Percentiles rank a stretch among this genome's conserved stretches.
These are phyloP conservation scores for Paraescarpia echinospica DNA, from an alignment of 1,140 invertebrate genomes.

Conservation along the genomic window DNA sequence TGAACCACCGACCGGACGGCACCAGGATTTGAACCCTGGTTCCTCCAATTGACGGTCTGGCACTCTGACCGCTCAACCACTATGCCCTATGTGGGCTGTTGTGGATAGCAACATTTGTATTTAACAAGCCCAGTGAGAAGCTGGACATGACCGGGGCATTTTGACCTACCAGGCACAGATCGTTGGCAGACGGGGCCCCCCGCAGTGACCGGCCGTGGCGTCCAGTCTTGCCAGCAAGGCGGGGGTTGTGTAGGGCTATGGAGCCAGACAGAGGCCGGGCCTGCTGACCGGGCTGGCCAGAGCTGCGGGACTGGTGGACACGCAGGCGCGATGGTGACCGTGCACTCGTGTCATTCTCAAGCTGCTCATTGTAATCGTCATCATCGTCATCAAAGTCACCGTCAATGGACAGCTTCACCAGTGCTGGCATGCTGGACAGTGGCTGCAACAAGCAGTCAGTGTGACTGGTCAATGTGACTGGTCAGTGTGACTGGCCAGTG, in stretches of 20 bases:
- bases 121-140: no score
- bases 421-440: conserved; percentile 48
- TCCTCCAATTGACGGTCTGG: no score
- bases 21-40: no score
- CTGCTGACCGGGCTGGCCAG: conserved; percentile 16
- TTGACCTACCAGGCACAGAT: neutral
- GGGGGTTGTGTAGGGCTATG: conserved; percentile 39
- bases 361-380: conserved; percentile 39
- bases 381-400: conserved; percentile 34
- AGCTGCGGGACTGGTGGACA: neutral
- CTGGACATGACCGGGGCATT: neutral
- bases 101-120: no score
- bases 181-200: conserved; percentile 28
- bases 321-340: conserved; percentile 21
- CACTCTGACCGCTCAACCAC: no score
- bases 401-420: conserved; percentile 28
- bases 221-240: conserved; percentile 14
- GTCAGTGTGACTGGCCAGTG: neutral
- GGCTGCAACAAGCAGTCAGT: conserved; percentile 37
- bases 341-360: conserved; percentile 38
- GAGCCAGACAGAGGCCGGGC: conserved; percentile 32
- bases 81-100: no score
- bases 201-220: conserved; percentile 31
- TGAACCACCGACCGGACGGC: no score
- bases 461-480: neutral